Percentiles rank a stretch among this genome's conserved stretches.
These are phyloP conservation scores for Pheosia gnoma DNA, from an alignment of 2,888 invertebrate species.

Conservation along the genomic window DNA sequence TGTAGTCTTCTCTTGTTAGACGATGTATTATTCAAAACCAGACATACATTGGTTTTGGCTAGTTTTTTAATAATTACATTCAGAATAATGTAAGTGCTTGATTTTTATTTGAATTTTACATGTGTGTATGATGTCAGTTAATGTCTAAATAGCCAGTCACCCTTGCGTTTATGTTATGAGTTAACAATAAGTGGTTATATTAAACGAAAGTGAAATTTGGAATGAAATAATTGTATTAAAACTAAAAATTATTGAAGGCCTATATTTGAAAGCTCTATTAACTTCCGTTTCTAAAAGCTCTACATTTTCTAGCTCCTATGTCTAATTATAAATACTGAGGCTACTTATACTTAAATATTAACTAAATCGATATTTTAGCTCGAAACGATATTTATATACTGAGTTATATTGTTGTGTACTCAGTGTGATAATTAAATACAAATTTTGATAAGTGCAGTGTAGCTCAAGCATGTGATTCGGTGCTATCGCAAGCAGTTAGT, in stretches of 20 bases:
- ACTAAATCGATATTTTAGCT: slow-evolving; percentile 45
- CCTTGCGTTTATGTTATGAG: slow-evolving; percentile 50
- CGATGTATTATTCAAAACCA: slow-evolving; percentile 57
- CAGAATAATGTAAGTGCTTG: slow-evolving; percentile 29
- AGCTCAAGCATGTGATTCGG: slow-evolving; percentile 68
- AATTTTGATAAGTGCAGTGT: slow-evolving; percentile 45
- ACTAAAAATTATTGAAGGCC: slow-evolving; percentile 18
- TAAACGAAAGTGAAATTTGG: slow-evolving; percentile 4
- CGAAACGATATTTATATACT: slow-evolving; percentile 19
- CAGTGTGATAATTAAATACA: slow-evolving; percentile 9
- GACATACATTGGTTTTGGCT: slow-evolving; percentile 68
- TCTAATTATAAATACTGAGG: slow-evolving; percentile 8
- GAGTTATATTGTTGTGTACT: slow-evolving; percentile 1
- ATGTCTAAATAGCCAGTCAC: slow-evolving; percentile 69
- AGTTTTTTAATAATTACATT: slow-evolving; percentile 37
- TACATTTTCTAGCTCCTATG: slow-evolving; percentile 16
- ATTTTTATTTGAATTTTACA: slow-evolving; percentile 32
- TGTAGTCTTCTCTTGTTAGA: slow-evolving; percentile 46
- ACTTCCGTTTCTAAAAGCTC: slow-evolving; percentile 35
- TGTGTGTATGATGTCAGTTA: slow-evolving; percentile 38
- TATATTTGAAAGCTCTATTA: slow-evolving; percentile 38
- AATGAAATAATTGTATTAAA: slow-evolving; percentile 9
- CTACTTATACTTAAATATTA: slow-evolving; percentile 26
- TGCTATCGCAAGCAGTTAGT: slow-evolving; percentile 80
- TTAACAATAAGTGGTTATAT: slow-evolving; percentile 25